phyloP scores from a whole-genome alignment of 2,888 invertebrate genomes.

The Tetragonula carbonaria region DNA sequence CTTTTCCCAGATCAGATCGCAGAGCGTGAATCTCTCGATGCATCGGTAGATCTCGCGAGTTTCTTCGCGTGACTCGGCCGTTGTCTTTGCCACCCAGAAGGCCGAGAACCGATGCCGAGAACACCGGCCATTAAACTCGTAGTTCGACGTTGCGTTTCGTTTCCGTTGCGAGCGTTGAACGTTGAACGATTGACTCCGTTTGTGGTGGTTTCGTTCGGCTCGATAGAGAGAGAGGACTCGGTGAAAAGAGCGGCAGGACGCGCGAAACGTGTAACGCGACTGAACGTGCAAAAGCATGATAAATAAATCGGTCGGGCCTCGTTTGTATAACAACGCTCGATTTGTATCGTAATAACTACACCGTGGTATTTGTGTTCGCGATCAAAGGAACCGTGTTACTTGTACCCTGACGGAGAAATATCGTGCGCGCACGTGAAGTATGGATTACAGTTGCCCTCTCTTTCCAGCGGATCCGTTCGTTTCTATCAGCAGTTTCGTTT shows the following conservation, averaged over 20 bases:
- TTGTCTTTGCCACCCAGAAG: constrained; percentile 54
- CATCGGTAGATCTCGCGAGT: constrained; percentile 40
- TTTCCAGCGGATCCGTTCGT: background rate
- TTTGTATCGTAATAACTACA: constrained; percentile 62
- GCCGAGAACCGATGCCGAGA: constrained; percentile 38
- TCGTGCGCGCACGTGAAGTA: constrained; percentile 54
- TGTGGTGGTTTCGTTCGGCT: background rate
- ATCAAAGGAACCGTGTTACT: constrained; percentile 61
- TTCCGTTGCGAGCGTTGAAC: constrained; percentile 16
- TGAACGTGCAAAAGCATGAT: constrained; percentile 40
- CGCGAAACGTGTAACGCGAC: background rate
- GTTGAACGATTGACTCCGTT: background rate
- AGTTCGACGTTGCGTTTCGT: constrained; percentile 52
- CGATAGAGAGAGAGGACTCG: too few relatives aligned
- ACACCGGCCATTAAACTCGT: constrained; percentile 47
- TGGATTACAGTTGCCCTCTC: constrained; percentile 38
- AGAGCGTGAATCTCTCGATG: background rate
- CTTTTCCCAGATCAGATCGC: background rate
- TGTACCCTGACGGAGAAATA: constrained; percentile 59
- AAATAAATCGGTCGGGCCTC: constrained; percentile 52
- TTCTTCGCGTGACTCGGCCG: constrained; percentile 39
- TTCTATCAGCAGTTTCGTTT: background rate
- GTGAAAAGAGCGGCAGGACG: background rate
- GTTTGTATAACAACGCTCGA: constrained; percentile 59
- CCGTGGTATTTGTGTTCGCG: constrained; percentile 54